These are phyloP conservation scores for Hypena proboscidalis DNA, from an alignment of 2,888 invertebrate species.

Conservation along the genomic window DNA sequence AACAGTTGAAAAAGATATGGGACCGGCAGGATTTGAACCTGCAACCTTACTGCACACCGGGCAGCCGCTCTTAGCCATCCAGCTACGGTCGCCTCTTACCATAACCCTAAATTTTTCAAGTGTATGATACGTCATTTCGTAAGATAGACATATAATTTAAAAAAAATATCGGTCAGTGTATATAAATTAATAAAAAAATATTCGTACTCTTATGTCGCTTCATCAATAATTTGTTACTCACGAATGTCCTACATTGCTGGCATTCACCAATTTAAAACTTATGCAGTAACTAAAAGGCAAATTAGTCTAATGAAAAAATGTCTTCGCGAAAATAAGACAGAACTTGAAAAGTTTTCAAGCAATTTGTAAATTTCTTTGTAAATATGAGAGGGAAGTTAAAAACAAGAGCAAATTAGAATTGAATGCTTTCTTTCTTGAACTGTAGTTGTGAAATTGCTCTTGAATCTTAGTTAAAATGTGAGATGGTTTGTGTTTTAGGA, in stretches of 20 bases:
- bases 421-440: constrained; percentile 34
- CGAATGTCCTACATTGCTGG: not conserved
- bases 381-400: constrained; percentile 40
- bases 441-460: constrained; percentile 36
- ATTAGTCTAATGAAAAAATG: constrained; percentile 35
- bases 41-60: no score
- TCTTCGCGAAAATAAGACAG: constrained; percentile 30
- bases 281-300: constrained; percentile 7
- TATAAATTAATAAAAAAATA: no score
- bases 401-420: constrained; percentile 49
- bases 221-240: no score
- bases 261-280: not conserved
- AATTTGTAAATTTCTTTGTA: constrained; percentile 40
- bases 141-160: no score
- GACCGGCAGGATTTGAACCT: no score
- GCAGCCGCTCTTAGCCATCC: no score
- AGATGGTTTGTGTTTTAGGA: constrained; percentile 18
- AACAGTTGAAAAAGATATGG: no score
- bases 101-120: no score
- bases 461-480: constrained; percentile 29
- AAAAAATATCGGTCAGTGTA: no score
- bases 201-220: no score
- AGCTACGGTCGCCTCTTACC: no score
- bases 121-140: no score
- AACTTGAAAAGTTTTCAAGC: constrained; percentile 36